Evolutionary conservation across 2,888 invertebrate genomes (phyloP).

Genomic region (Drosophila nigritarsus): DNA sequence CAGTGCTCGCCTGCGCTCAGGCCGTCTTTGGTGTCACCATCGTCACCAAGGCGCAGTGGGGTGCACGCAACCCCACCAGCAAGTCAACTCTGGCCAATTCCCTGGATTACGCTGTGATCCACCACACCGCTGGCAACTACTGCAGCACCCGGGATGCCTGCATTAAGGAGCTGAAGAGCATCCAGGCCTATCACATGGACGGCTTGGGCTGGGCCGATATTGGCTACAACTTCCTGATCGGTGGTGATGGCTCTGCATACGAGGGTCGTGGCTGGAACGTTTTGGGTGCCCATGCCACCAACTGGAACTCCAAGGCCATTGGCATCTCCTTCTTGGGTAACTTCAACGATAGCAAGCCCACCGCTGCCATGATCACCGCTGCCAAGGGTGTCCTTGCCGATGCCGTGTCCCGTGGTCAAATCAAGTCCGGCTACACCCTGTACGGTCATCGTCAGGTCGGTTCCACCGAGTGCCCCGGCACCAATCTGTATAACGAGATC

Average conservation of each 20-base stretch:
- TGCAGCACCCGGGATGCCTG: slow-evolving; percentile 65
- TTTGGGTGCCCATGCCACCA: slow-evolving; percentile 75
- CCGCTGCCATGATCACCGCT: slow-evolving; percentile 61
- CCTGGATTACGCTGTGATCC: slow-evolving; percentile 64
- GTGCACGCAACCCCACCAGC: slow-evolving; percentile 67
- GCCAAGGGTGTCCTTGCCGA: slow-evolving; percentile 69
- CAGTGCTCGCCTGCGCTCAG: slow-evolving; percentile 52
- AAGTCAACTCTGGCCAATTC: slow-evolving; percentile 46
- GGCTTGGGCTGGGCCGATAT: slow-evolving; percentile 73
- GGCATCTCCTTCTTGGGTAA: slow-evolving; percentile 81
- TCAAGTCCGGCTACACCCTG: slow-evolving; percentile 55
- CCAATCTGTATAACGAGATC: slow-evolving; percentile 65
- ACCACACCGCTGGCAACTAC: slow-evolving; percentile 71
- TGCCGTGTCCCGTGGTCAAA: slow-evolving; percentile 62
- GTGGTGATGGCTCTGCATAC: slow-evolving; percentile 78
- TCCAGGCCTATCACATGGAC: slow-evolving; percentile 77
- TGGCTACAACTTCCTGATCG: slow-evolving; percentile 77
- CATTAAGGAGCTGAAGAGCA: slow-evolving; percentile 61
- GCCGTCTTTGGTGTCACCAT: slow-evolving; percentile 57
- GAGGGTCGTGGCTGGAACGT: slow-evolving; percentile 76
- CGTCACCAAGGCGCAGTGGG: slow-evolving; percentile 65
- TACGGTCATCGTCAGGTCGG: slow-evolving; percentile 80
- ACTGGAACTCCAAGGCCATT: slow-evolving; percentile 74
- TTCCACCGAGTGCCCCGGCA: slow-evolving; percentile 80
- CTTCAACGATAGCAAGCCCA: slow-evolving; percentile 54